phyloP scores from a whole-genome alignment of 1,140 invertebrate genomes.

The Drosophila murphyi region DNA sequence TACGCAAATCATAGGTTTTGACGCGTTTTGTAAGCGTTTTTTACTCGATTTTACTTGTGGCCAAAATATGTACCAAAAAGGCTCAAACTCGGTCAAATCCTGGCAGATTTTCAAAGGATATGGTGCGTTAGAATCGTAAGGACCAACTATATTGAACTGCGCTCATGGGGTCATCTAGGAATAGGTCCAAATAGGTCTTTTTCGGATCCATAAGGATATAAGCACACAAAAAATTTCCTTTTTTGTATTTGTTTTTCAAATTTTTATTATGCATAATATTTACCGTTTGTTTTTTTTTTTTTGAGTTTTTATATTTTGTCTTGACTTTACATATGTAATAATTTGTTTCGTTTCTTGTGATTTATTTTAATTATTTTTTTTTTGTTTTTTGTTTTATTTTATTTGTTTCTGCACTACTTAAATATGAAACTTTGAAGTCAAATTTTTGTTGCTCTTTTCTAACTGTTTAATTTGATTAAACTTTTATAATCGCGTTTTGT shows the following conservation, averaged over 20 bases:
- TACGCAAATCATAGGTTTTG: too few species aligned
- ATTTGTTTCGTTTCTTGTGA: constrained; percentile 46
- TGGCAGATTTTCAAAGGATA: too few species aligned
- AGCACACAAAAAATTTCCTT: too few species aligned
- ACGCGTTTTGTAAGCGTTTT: too few species aligned
- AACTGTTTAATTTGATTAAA: constrained; percentile 81
- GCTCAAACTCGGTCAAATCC: too few species aligned
- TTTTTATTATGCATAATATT: constrained; percentile 80
- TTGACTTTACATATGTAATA: constrained; percentile 74
- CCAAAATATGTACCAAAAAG: too few species aligned
- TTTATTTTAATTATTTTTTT: constrained; percentile 32
- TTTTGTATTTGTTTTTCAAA: constrained; percentile 41
- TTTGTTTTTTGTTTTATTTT: constrained; percentile 52
- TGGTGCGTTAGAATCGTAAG: too few species aligned
- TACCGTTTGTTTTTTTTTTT: constrained; percentile 65
- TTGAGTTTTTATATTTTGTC: constrained; percentile 55
- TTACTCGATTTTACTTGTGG: too few species aligned
- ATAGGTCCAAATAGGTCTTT: too few species aligned
- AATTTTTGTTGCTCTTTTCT: constrained; percentile 57
- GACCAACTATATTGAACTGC: too few species aligned
- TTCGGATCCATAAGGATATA: too few species aligned
- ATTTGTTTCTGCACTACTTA: constrained; percentile 80
- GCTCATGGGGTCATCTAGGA: too few species aligned
- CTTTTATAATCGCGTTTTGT: constrained; percentile 53
- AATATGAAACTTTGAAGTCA: constrained; percentile 82